Conservation (phyloP, 2,888 invertebrate genomes). For the Drosophila affinis region DNA sequence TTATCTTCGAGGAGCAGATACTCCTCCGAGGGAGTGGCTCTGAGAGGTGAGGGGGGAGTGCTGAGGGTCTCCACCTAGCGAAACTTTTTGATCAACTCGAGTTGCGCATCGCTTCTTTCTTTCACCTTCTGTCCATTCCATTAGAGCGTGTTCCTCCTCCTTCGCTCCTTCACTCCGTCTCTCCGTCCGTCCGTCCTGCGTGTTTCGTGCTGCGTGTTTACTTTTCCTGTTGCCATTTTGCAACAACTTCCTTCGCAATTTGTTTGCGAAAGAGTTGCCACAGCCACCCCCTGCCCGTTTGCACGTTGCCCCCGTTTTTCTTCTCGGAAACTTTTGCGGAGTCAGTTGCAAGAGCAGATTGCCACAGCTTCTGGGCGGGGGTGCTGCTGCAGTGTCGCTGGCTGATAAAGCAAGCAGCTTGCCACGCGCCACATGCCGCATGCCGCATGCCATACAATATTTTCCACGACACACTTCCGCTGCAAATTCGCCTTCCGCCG, state of each 20-base stretch:
- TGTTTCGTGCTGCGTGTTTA: conserved; percentile 51
- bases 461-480: conserved; percentile 20
- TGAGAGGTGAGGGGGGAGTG: too few relatives aligned
- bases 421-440: conserved; percentile 56
- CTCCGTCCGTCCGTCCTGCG: not conserved
- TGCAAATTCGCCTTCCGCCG: conserved; percentile 29
- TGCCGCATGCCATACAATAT: conserved; percentile 42
- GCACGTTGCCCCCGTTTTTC: conserved; percentile 16
- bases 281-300: not conserved
- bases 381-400: conserved; percentile 42
- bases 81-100: conserved; percentile 69
- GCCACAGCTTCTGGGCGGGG: conserved; percentile 7
- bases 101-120: conserved; percentile 9
- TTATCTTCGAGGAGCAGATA: conserved; percentile 40
- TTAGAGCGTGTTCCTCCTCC: not conserved
- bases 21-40: conserved; percentile 30
- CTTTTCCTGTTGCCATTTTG: conserved; percentile 67
- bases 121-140: not conserved
- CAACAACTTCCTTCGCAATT: conserved; percentile 71
- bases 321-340: conserved; percentile 41
- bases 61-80: conserved; percentile 31
- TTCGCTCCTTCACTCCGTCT: too few relatives aligned
- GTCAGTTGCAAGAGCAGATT: conserved; percentile 37
- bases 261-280: conserved; percentile 72
- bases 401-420: conserved; percentile 58